Conservation (phyloP, 2,113 vertebrate genomes). For the Leptobrachium leishanense region DNA sequence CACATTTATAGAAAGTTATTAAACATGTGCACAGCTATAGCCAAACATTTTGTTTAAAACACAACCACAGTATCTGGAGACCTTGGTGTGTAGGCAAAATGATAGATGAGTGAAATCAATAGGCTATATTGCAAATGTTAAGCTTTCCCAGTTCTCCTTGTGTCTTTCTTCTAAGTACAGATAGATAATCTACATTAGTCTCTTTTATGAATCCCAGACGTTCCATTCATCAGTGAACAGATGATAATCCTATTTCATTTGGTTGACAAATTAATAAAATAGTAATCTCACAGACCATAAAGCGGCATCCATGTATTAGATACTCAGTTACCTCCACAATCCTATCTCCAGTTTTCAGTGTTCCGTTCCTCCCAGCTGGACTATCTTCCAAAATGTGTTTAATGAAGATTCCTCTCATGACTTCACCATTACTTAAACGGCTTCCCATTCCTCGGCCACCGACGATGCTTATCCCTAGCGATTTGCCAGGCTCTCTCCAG, state of each 20-base stretch:
- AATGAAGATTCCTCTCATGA: slow-evolving; percentile 98
- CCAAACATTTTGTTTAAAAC: not conserved
- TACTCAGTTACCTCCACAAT: slow-evolving; percentile 83
- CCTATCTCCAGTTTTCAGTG: slow-evolving; percentile 91
- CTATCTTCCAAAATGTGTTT: slow-evolving; percentile 96
- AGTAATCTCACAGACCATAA: not conserved
- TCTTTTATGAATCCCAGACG: not conserved
- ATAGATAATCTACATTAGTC: not conserved
- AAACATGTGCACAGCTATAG: not conserved
- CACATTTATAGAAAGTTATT: not conserved
- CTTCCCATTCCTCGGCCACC: slow-evolving; percentile 97
- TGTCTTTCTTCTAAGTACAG: not conserved
- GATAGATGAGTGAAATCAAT: not conserved
- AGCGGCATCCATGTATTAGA: not conserved
- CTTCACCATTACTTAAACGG: slow-evolving; percentile 90
- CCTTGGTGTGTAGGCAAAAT: not conserved
- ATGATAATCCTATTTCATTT: not conserved
- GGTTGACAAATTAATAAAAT: not conserved
- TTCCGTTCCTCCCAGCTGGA: slow-evolving; percentile 90
- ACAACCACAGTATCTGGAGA: not conserved
- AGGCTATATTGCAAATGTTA: not conserved
- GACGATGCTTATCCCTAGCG: slow-evolving; percentile 95
- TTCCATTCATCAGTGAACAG: not conserved
- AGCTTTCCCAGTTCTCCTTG: not conserved
- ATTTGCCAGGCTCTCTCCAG: slow-evolving; percentile 87